phyloP scores from a whole-genome alignment of 2,113 vertebrate genomes.

The Microcebus ravelobensis region DNA sequence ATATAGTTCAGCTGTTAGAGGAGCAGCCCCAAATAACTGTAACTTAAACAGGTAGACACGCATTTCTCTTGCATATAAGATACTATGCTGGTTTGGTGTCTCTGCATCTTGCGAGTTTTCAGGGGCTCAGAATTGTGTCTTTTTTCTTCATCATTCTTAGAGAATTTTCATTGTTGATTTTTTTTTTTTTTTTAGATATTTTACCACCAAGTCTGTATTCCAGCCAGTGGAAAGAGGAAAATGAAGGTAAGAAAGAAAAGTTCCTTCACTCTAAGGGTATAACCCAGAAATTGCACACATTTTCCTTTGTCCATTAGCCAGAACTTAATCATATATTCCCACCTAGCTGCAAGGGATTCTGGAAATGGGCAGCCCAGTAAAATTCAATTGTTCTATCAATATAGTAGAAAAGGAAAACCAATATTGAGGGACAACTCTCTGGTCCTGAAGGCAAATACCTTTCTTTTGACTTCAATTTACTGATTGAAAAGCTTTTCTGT shows the following conservation, averaged over 20 bases:
- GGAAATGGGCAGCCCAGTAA: not conserved
- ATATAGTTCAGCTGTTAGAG: not conserved
- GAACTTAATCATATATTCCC: not conserved
- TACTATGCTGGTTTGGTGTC: rapidly evolving
- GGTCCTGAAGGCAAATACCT: not conserved
- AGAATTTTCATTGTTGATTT: not conserved
- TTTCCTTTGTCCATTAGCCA: not conserved
- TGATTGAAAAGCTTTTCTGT: not conserved
- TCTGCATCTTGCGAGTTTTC: not conserved
- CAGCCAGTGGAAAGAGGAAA: not conserved
- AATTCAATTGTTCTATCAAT: not conserved
- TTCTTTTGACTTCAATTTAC: not conserved
- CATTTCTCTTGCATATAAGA: not conserved
- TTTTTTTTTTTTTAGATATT: not conserved
- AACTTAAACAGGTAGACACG: not conserved
- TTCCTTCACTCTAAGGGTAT: not conserved
- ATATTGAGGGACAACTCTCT: not conserved
- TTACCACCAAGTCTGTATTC: not conserved
- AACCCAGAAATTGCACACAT: not conserved
- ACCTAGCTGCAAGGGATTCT: constrained; percentile 44
- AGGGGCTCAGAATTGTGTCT: not conserved
- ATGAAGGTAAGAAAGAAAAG: not conserved
- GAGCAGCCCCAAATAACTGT: not conserved
- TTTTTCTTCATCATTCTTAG: not conserved
- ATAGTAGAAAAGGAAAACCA: not conserved